Evolutionary conservation across 1,140 invertebrate genomes (phyloP).

Genomic region (Ooceraea biroi): DNA sequence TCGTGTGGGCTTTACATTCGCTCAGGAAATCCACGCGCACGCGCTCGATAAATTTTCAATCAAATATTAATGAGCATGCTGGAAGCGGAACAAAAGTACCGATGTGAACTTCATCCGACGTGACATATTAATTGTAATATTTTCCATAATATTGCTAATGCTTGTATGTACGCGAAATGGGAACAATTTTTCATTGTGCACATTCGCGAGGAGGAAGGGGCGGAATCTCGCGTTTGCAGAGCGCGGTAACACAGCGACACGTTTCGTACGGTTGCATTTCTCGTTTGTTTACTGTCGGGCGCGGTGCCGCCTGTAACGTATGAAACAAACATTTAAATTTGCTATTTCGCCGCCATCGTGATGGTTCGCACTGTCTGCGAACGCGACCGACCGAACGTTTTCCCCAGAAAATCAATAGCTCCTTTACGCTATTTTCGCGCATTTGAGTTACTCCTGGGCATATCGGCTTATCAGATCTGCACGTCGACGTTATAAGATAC

Average conservation of each 20-base stretch:
- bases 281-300: slow-evolving; percentile 36
- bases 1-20: background rate
- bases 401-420: slow-evolving; percentile 16
- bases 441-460: background rate
- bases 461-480: slow-evolving; percentile 11
- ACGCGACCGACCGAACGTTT: background rate
- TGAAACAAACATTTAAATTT: slow-evolving; percentile 63
- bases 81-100: background rate
- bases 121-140: background rate
- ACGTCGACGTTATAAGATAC: slow-evolving; percentile 10
- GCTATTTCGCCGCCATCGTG: background rate
- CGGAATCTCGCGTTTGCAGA: background rate
- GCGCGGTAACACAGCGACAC: background rate
- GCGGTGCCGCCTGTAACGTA: background rate
- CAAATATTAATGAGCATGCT: background rate
- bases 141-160: background rate
- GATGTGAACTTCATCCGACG: background rate
- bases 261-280: slow-evolving; percentile 15
- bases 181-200: background rate
- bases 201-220: background rate
- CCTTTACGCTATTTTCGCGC: slow-evolving; percentile 25
- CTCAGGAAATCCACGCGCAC: background rate
- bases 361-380: background rate
- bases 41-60: slow-evolving; percentile 19
- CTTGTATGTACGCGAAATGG: background rate